Evolutionary conservation across 1,140 invertebrate species (phyloP), one percentile per base, ranked within the genome.

Genomic region (Dendrolimus punctatus): DNA sequence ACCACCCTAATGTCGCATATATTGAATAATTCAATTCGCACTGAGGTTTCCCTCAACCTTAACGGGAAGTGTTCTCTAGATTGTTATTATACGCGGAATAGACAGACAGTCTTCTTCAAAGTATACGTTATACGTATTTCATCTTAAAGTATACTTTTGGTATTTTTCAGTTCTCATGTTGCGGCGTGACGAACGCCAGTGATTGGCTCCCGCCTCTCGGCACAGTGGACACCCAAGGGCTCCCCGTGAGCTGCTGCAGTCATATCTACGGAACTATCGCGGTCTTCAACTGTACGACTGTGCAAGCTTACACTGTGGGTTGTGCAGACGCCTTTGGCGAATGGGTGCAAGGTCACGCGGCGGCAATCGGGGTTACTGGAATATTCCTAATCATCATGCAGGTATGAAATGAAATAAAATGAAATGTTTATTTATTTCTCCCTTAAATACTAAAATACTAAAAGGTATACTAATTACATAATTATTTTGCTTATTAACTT

Each of bases 361-460:
- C 91, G 1, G 89, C 91, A 57, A 89, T 96, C 37, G 94, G 93
- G 2, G 90, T 91, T 0, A 90, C 93, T 64, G 95, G 93, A 36
- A 85, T 96, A 50, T 91, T 92, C 8, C 90, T 96, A 52, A 93
- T 93, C 9, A 80, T 93, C 40, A 73, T 95, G 58, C 93, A 95
- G 91, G 93, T 95, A 73, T 6, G 53, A 50, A 36, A 36, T 36
- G 2, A 38, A 36, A 36, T 47, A 47, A 10, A 47, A 46, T 50
- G n/a, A n/a, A n/a, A n/a, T n/a, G n/a, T n/a, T n/a, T n/a, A n/a
- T n/a, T n/a, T n/a, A n/a, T n/a, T n/a, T n/a, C n/a, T n/a, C n/a
- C n/a, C n/a, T n/a, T n/a, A n/a, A n/a, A n/a, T n/a, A n/a, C n/a
- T n/a, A n/a, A n/a, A n/a, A n/a, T n/a, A n/a, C n/a, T n/a, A n/a